A percentile compares a stretch with the other conserved stretches of the same genome.
Evolutionary conservation across 2,797 vertebrate genomes (phyloP).

Genomic region (Falco cherrug): DNA sequence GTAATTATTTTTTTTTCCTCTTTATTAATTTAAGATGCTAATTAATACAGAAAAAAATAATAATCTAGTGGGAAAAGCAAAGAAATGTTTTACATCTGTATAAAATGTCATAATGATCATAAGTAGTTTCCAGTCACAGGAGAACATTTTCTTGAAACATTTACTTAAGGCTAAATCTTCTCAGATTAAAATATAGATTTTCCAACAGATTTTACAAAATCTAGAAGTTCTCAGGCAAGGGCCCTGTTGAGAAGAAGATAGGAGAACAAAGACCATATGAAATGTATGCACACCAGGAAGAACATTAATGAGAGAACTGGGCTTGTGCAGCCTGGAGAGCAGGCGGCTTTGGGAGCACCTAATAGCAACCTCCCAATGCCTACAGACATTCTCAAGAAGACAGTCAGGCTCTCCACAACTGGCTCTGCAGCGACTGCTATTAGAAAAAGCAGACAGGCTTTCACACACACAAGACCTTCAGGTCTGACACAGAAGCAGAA

Average conservation of each 20-base stretch:
- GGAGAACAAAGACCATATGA: not conserved
- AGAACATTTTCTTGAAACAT: not conserved
- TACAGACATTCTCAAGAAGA: not conserved
- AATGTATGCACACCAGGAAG: not conserved
- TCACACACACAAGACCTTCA: not conserved
- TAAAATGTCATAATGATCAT: not conserved
- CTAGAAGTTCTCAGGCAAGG: not conserved
- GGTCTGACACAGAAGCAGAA: not conserved
- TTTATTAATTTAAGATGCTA: not conserved
- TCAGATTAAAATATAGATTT: not conserved
- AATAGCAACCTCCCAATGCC: not conserved
- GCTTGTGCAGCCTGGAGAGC: not conserved
- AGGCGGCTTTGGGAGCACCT: not conserved
- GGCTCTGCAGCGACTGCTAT: not conserved
- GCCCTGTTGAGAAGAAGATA: not conserved
- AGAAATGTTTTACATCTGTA: not conserved
- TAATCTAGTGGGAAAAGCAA: not conserved
- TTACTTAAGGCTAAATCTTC: not conserved
- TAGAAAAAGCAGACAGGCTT: not conserved
- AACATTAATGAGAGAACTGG: not conserved
- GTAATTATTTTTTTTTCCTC: not conserved
- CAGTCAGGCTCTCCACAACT: not conserved
- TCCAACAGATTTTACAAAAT: not conserved
- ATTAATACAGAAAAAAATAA: not conserved
- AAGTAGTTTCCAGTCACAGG: not conserved